phyloP scores from a whole-genome alignment of 2,888 invertebrate genomes.

The Parascotia fuliginaria region DNA sequence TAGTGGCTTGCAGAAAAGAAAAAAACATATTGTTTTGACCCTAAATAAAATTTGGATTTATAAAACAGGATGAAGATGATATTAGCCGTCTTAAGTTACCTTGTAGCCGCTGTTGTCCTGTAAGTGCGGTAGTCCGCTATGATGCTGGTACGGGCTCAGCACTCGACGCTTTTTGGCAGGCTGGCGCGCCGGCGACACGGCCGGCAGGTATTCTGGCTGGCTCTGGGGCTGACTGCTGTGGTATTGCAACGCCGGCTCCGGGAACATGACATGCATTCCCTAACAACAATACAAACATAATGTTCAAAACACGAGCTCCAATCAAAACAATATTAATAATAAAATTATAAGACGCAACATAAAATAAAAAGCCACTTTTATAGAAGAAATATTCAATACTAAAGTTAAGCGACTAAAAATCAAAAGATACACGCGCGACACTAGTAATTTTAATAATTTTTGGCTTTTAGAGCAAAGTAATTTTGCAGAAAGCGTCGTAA shows the following conservation, averaged over 20 bases:
- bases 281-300: constrained; percentile 57
- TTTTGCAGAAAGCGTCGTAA: constrained; percentile 73
- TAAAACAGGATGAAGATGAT: too few species aligned
- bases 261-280: constrained; percentile 96
- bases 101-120: constrained; percentile 72
- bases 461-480: constrained; percentile 55
- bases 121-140: constrained; percentile 50
- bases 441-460: constrained; percentile 56
- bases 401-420: constrained; percentile 34
- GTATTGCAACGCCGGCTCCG: constrained; percentile 82
- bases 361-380: constrained; percentile 7
- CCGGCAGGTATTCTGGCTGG: constrained; percentile 72
- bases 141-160: constrained; percentile 66
- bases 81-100: too few species aligned
- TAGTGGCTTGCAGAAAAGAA: too few species aligned
- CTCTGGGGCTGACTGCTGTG: constrained; percentile 77
- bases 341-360: constrained; percentile 1
- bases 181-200: constrained; percentile 72
- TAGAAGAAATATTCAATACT: constrained; percentile 26
- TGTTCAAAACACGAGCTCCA: constrained; percentile 5
- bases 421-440: constrained; percentile 33
- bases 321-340: not conserved
- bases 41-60: too few species aligned
- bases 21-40: too few species aligned
- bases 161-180: constrained; percentile 78